Evolutionary conservation across 2,113 vertebrate species (phyloP), one percentile per base, ranked within the genome.

Genomic region (Pyxicephalus adspersus): DNA sequence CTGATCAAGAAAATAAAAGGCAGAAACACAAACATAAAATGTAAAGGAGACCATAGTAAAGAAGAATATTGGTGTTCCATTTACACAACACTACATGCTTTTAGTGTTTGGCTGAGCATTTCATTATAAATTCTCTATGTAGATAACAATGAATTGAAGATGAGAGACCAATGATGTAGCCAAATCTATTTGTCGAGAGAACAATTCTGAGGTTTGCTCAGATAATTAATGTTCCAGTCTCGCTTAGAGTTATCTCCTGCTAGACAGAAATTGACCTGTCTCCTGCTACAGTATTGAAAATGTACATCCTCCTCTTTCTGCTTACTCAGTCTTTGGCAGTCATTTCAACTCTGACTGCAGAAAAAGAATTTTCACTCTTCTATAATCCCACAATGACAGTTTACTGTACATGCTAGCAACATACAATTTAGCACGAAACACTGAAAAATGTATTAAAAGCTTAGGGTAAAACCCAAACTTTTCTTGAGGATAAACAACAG

Each of bases 201-300:
- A 78, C 76, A 67, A 78, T 78, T 78, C 18, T 31, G 51, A 78
- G 50, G 29, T 65, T 38, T 78, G 64, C 64, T 67, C 64, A 68
- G 76, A 78, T 78, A 78, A 78, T 78, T 78, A 78, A 78, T 78
- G 76, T 78, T 78, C 64, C 63, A 55, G 76, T 66, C 52, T 78
- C 9, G 64, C 52, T 67, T 1, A 57, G 76, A 78, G 76, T 78
- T 78, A 78, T 78, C 76, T 78, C 50, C 76, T 57, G 64, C 64
- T 29, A 78, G 64, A 78, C 52, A 78, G 64, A 67, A 78, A 78
- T 78, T 66, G 64, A 78, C 76, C 76, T 78, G 76, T 78, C 76
- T 78, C 29, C 52, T 52, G 64, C 52, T 29, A 52, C 76, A 34
- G 64, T 65, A 26, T 31, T 65, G 26, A 68, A 45, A 78, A 78